A percentile compares a stretch with the other conserved stretches of the same genome.
Evolutionary conservation across 2,113 vertebrate genomes (phyloP).

Genomic region (Bos javanicus): DNA sequence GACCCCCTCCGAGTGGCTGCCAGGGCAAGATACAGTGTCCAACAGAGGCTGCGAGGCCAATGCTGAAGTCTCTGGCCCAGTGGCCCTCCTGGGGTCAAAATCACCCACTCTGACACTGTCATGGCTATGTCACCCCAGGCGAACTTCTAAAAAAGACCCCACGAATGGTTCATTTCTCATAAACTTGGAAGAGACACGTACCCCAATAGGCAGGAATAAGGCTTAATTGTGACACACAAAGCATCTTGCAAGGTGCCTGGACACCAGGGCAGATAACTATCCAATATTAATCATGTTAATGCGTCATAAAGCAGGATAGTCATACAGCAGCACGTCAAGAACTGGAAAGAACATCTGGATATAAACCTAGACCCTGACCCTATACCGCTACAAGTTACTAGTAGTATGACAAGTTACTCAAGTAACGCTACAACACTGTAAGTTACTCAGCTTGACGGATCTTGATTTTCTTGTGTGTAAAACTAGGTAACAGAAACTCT

Average conservation of each 20-base stretch:
- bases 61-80: neutral
- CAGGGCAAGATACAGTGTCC: neutral
- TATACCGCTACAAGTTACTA: neutral
- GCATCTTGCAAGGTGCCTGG: neutral
- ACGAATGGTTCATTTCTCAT: neutral
- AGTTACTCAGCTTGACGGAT: neutral
- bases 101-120: neutral
- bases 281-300: neutral
- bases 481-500: neutral
- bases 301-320: neutral
- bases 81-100: neutral
- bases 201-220: neutral
- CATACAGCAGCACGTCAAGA: neutral
- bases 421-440: neutral
- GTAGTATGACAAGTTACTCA: neutral
- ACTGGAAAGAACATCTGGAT: neutral
- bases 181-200: neutral
- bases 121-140: neutral
- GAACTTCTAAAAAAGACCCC: neutral
- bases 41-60: neutral
- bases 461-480: neutral
- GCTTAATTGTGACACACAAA: neutral
- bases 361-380: neutral
- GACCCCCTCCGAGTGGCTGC: neutral
- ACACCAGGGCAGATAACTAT: neutral